phyloP scores from a whole-genome alignment of 2,113 vertebrate species.

The Toxostoma redivivum region DNA sequence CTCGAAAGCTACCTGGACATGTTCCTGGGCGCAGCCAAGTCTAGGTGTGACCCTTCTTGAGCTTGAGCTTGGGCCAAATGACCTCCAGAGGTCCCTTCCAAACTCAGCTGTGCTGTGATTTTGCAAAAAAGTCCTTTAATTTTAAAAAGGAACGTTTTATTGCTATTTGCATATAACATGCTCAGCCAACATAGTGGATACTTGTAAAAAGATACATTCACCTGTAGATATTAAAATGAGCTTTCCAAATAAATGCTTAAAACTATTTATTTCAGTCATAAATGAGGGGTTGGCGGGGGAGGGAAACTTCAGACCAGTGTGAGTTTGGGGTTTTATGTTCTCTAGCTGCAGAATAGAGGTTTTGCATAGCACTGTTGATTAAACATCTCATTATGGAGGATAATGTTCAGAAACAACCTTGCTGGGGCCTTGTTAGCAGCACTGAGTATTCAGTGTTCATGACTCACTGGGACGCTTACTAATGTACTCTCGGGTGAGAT shows the following conservation, averaged over 20 bases:
- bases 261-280: neutral
- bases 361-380: neutral
- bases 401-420: neutral
- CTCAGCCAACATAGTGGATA: neutral
- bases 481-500: neutral
- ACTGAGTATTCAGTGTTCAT: neutral
- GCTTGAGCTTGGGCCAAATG: neutral
- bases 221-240: neutral
- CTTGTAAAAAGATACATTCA: neutral
- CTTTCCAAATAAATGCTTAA: neutral
- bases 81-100: neutral
- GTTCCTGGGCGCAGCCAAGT: neutral
- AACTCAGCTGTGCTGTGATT: neutral
- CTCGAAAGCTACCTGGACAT: fast-evolving
- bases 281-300: neutral
- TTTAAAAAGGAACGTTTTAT: neutral
- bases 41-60: neutral
- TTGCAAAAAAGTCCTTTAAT: neutral
- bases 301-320: neutral
- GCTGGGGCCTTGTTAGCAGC: neutral
- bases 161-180: neutral
- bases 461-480: neutral
- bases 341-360: neutral
- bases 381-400: neutral
- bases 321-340: neutral